phyloP scores from a whole-genome alignment of 1,140 invertebrate genomes.

The Heliothis virescens region DNA sequence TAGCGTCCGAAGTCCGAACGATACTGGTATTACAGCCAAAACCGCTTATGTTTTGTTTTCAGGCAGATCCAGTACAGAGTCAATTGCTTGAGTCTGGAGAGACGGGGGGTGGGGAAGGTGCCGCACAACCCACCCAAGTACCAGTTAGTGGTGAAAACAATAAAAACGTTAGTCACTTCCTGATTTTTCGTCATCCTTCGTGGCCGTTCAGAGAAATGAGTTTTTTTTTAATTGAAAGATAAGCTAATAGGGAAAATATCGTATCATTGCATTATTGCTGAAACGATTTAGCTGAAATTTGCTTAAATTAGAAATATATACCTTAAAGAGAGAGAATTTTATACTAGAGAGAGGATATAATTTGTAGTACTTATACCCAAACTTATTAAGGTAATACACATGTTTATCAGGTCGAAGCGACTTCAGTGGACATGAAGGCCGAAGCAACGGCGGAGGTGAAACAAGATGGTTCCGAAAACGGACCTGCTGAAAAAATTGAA shows the following conservation, averaged over 20 bases:
- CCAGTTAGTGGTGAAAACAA: background rate
- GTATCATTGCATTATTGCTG: too few species aligned
- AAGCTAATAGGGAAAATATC: too few species aligned
- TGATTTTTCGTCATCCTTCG: too few species aligned
- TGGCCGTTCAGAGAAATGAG: too few species aligned
- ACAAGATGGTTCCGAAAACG: conserved; percentile 33
- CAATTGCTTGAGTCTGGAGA: background rate
- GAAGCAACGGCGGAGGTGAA: conserved; percentile 14
- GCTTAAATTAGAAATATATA: too few species aligned
- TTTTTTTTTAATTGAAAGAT: too few species aligned
- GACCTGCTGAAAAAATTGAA: background rate
- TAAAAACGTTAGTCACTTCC: background rate
- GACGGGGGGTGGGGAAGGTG: background rate
- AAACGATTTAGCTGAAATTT: too few species aligned
- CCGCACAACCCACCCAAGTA: background rate
- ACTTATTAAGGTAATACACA: too few species aligned
- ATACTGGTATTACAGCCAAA: too few species aligned
- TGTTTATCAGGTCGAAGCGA: conserved; percentile 6
- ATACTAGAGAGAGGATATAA: background rate
- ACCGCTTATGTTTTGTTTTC: background rate
- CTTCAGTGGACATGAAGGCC: conserved; percentile 7
- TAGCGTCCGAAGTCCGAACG: too few species aligned
- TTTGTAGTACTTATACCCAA: background rate
- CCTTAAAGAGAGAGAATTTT: too few species aligned
- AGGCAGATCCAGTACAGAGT: conserved; percentile 1